Base-by-base conservation (phyloP, 1,140 invertebrate species). In the Tetraneura akinire region DNA sequence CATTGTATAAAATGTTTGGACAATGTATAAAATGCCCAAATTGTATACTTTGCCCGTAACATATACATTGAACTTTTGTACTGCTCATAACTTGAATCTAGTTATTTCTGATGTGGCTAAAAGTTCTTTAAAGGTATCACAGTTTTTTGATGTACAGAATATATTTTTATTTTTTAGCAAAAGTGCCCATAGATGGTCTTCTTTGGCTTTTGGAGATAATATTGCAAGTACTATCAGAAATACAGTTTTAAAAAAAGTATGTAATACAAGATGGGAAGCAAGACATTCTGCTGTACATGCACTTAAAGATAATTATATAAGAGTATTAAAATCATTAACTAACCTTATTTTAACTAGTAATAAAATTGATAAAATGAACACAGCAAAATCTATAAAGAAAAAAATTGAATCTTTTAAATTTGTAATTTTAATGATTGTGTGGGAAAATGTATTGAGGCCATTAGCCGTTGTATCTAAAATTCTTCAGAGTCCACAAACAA, bases 391-490 rank as follows among this genome's bases (percentile, higher is more conserved):
- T 14, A 18, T 66, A 21, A 66, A 66, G 21, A 66, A 66, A 42
- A 66, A 66, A 57, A 57, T 57, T 21, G 55, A 62, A 62, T 62
- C 60, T 18, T 62, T 62, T 62, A 13, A 62, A 32, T 62, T 62
- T 32, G 29, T 62, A 8, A 60, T 60, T 3, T 62, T 62, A 32
- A 18, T 62, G 60, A 62, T 10, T 8, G 18, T 32, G 0, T 62
- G 60, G 29, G 60, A 62, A 62, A 62, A 62, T 32, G 18, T 62
- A 32, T 62, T 62, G 32, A 62, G 32, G 32, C 60, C 26, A 18
- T 62, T 62, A 62, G 18, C 60, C 0, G 16, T 62, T 32, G 60
- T 32, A 32, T 62, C 55, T 11, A 57, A 57, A 10, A 10, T 57
- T 11, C 4, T 57, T 26, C 55, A 57, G 13, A 26, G 3, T 13